Percentiles rank a stretch among this genome's conserved stretches.
Conservation (phyloP, 2,113 vertebrate species). For the Myotis davidii region DNA sequence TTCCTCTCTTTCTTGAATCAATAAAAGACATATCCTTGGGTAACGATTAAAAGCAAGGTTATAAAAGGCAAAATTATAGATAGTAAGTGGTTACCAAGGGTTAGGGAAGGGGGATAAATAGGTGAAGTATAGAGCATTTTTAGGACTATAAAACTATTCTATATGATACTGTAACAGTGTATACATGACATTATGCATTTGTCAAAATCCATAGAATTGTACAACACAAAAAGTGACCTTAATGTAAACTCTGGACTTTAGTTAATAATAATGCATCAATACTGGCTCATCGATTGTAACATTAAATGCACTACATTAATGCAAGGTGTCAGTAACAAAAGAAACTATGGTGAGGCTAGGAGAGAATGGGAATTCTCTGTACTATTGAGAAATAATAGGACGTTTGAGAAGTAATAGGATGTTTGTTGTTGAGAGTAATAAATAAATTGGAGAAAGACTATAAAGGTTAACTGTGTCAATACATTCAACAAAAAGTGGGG, state of each 20-base stretch:
- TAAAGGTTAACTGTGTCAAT: not conserved
- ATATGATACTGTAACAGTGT: not conserved
- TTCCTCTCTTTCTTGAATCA: not conserved
- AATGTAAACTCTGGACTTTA: conserved; percentile 1
- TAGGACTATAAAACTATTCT: not conserved
- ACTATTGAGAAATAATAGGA: not conserved
- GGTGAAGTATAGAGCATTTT: not conserved
- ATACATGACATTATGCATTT: not conserved
- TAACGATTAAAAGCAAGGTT: not conserved
- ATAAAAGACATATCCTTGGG: not conserved
- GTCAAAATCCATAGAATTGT: not conserved
- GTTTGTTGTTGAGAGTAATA: not conserved
- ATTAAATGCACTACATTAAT: not conserved
- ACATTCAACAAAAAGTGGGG: not conserved
- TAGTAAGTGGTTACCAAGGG: not conserved
- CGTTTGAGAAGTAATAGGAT: not conserved
- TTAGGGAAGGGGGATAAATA: not conserved
- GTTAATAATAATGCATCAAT: not conserved
- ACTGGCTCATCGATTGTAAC: not conserved
- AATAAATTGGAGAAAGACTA: not conserved
- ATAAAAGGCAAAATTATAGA: not conserved
- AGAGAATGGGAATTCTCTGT: not conserved
- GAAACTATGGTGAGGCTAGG: not conserved
- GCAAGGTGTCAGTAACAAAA: not conserved
- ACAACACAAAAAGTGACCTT: not conserved